A percentile compares a stretch with the other conserved stretches of the same genome.
phyloP scores from a whole-genome alignment of 2,113 vertebrate species.

The Blennius ocellaris region DNA sequence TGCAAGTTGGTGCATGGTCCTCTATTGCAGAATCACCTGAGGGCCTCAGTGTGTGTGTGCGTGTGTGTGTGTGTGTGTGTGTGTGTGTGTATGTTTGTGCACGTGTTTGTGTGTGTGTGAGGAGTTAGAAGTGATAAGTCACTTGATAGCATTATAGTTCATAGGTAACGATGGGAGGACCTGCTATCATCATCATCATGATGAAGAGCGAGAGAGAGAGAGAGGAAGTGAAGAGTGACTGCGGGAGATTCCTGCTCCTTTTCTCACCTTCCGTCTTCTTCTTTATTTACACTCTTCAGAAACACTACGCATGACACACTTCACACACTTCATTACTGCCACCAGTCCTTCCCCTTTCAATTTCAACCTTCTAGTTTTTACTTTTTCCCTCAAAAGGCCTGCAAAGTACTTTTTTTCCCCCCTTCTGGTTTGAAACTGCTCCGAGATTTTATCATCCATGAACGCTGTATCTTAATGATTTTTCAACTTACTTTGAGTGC shows the following conservation, averaged over 20 bases:
- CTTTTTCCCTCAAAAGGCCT: no score
- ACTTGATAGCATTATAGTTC: slow-evolving; percentile 35
- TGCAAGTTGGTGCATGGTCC: slow-evolving; percentile 17
- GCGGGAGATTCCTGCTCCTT: neutral
- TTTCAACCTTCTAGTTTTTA: neutral
- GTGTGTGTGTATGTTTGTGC: no score
- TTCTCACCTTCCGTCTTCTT: neutral
- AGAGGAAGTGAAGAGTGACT: neutral
- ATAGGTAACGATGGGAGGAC: slow-evolving; percentile 25
- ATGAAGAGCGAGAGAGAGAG: neutral
- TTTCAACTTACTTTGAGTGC: no score
- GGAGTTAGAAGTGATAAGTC: slow-evolving; percentile 29
- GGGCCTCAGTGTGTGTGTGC: slow-evolving; percentile 17
- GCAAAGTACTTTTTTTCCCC: no score
- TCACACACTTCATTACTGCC: neutral
- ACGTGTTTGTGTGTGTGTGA: no score
- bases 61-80: no score
- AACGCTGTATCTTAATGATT: no score
- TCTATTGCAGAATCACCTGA: slow-evolving; percentile 49
- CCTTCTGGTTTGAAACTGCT: no score
- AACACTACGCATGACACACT: neutral
- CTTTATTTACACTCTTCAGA: neutral
- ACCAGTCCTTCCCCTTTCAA: neutral
- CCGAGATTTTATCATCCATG: no score
- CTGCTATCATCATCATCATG: neutral